Evolutionary conservation across 2,888 invertebrate species (phyloP), one percentile per base, ranked within the genome.

Genomic region (Drosophila conformis): DNA sequence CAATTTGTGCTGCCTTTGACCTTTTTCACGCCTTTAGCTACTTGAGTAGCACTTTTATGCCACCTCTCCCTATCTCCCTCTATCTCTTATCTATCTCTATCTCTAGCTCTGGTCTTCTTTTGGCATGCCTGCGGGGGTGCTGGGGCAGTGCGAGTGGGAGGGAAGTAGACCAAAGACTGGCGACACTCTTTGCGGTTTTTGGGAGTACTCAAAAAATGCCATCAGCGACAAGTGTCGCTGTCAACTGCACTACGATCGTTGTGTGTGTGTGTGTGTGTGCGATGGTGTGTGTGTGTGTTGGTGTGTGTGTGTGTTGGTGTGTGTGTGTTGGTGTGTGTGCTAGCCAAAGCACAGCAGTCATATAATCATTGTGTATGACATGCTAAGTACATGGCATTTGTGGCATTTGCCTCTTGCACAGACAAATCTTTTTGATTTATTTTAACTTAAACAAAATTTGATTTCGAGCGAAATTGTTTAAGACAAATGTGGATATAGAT

Each of bases 21-120:
- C 87, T 86, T 86, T 86, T 89, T 86, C 89, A 89, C 87, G 87
- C 89, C 89, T 84, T 84, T 77, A 74, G 86, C 70, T 75, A 80
- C 76, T 84, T 82, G 87, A 84, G 85, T 76, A 84, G 82, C 87
- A 82, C 75, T 75, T 84, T 79, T 76, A 71, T 83, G 77, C 63
- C 67, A 51, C 46, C 61, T 35, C 60, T 35, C 54, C 56, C 71
- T 65, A 29, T 48, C 42, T 53, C 42, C 38, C 53, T 21, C 31
- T 48, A 31, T 48, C 56, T 13, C 57, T 36, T 25, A 35, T 21
- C 54, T 35, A 25, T 68, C 48, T 48, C 57, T 25, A 33, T 52
- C 18, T 58, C 29, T 21, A 21, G 18, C n/a, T n/a, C 46, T 21
- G 40, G 56, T 40, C 46, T 25, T 56, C 13, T n/a, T 40, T 36